Base-by-base conservation (phyloP, 2,797 vertebrate genomes). In the Selene dorsalis region DNA sequence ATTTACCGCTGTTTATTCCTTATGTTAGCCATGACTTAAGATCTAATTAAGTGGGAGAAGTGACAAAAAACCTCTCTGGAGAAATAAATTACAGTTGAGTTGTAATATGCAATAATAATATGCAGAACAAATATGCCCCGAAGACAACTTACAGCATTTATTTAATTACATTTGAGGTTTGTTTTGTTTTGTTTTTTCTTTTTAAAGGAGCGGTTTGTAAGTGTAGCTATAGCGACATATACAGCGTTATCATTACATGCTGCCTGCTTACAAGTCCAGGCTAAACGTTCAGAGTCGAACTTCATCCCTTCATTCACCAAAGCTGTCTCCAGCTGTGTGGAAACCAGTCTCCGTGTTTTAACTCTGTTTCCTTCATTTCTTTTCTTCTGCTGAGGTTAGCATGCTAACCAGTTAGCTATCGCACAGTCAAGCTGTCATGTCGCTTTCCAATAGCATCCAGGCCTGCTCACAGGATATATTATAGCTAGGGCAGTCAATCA, bases 11-110 rank as follows among this genome's bases (percentile, higher is more conserved):
- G 52, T 88, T 77, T 55, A 2, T 74, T 78, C 39, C 69, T 62
- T 28, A 55, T 56, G 65, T 76, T 66, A 68, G 78, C 84, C 59
- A 24, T 14, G 43, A 48, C 11, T 28, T 58, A 80, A 80, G 62
- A 77, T 70, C 48, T 56, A 75, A 87, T 84, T 72, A 77, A 76
- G 14, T 55, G 39, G 74, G 65, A 38, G 53, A 52, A 62, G 74
- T 55, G 35, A 32, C 59, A 57, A 55, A 48, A 56, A 52, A 52
- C 28, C 11, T 57, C 59, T 67, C 56, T 11, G 26, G 60, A 67
- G 53, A 45, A 83, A 72, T 68, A 53, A 53, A 45, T 67, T 43
- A 20, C 11, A 43, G 35, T 26, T 65, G 48, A 63, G 41, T 39
- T 61, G 5, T 65, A 50, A 62, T 61, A n/a, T 56, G 28, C 28